phyloP scores from a whole-genome alignment of 2,113 vertebrate genomes.

The Cephalopholis sonnerati region DNA sequence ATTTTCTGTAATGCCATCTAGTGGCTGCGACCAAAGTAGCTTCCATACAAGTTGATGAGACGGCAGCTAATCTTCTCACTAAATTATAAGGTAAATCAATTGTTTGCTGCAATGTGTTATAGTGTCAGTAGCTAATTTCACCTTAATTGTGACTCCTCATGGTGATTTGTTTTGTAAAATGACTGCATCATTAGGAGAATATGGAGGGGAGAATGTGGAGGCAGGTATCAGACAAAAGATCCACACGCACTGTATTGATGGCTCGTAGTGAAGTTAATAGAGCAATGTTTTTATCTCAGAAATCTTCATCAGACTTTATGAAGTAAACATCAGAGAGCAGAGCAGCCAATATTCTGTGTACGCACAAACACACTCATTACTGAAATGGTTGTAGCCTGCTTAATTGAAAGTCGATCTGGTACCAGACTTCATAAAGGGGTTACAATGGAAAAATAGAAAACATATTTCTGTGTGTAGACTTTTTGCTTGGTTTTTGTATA shows the following conservation, averaged over 20 bases:
- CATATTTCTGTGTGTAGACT: too few species aligned
- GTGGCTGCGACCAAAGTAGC: background rate
- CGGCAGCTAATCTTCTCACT: background rate
- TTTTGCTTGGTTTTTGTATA: background rate
- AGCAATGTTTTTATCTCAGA: background rate
- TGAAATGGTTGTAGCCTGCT: background rate
- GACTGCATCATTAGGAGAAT: background rate
- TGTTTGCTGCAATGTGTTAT: background rate
- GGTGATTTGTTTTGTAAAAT: background rate
- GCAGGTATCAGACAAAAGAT: background rate
- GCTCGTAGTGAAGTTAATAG: background rate
- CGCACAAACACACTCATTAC: background rate
- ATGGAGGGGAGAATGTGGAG: background rate
- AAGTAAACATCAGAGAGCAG: background rate
- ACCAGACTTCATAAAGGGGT: background rate
- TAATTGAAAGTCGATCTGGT: background rate
- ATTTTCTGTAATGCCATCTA: conserved; percentile 20
- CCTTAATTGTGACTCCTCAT: background rate
- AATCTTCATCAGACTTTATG: background rate
- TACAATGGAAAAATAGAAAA: background rate
- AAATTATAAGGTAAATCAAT: background rate
- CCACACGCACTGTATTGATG: background rate
- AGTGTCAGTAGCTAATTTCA: background rate
- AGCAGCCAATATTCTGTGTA: background rate
- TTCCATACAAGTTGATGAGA: background rate